Evolutionary conservation across 1,140 invertebrate species (phyloP).

Genomic region (Zaprionus vittiger): DNA sequence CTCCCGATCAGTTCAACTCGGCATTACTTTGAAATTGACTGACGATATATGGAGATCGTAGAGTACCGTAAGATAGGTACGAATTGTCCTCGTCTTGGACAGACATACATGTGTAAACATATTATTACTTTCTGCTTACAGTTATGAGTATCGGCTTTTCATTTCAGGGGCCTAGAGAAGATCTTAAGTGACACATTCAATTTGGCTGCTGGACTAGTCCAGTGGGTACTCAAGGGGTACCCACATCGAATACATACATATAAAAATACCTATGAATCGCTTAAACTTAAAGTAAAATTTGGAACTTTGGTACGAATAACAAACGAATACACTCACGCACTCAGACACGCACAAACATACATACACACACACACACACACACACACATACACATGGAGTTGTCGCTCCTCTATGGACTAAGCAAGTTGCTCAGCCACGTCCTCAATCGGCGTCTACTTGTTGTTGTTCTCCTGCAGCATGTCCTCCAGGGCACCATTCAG

Average conservation of each 20-base stretch:
- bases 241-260: constrained; percentile 17
- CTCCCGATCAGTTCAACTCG: constrained; percentile 4
- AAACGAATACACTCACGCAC: constrained; percentile 2
- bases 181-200: not conserved
- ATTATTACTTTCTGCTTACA: not conserved
- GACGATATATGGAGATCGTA: not conserved
- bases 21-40: constrained; percentile 14
- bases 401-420: constrained; percentile 5
- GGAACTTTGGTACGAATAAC: constrained; percentile 12
- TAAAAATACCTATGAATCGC: constrained; percentile 24
- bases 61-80: not conserved
- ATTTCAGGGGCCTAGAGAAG: not conserved
- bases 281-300: constrained; percentile 16
- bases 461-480: constrained; percentile 76
- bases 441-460: constrained; percentile 52
- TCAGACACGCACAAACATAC: not conserved
- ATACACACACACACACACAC: not conserved
- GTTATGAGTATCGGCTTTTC: not conserved
- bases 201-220: constrained; percentile 19
- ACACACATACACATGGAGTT: not conserved
- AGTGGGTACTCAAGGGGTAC: not conserved
- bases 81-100: not conserved
- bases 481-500: constrained; percentile 80
- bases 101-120: not conserved
- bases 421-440: not conserved